Evolutionary conservation across 2,888 invertebrate species (phyloP).

Genomic region (Cataglyphis livida): DNA sequence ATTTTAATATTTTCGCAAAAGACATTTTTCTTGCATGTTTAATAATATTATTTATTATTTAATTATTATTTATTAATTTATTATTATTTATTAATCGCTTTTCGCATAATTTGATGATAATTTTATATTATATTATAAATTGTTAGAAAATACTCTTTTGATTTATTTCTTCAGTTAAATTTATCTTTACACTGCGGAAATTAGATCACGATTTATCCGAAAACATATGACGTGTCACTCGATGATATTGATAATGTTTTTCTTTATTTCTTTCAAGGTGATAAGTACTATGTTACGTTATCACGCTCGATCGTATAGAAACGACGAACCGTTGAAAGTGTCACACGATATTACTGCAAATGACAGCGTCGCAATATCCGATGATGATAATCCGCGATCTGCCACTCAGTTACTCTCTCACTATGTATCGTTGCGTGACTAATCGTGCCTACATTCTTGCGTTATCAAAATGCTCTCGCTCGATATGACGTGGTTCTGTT

Average conservation of each 20-base stretch:
- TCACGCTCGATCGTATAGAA: conserved; percentile 6
- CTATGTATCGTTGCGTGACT: conserved; percentile 64
- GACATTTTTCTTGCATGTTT: background rate
- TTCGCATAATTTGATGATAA: background rate
- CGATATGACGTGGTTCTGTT: conserved; percentile 53
- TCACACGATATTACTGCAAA: conserved; percentile 56
- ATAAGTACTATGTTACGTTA: conserved; percentile 19
- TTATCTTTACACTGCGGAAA: background rate
- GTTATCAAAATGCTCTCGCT: conserved; percentile 64
- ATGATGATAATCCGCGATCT: conserved; percentile 50
- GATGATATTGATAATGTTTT: conserved; percentile 6
- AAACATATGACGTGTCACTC: background rate
- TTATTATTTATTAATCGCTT: background rate
- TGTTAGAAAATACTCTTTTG: background rate
- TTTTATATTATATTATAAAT: background rate
- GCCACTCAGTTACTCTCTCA: conserved; percentile 27
- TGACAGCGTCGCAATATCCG: conserved; percentile 46
- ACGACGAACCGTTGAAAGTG: conserved; percentile 48
- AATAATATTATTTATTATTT: background rate
- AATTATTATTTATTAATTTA: background rate
- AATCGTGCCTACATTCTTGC: conserved; percentile 66
- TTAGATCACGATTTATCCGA: background rate
- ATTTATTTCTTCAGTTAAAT: background rate
- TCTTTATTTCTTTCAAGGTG: background rate
- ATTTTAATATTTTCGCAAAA: background rate